Evolutionary conservation across 2,797 vertebrate genomes (phyloP), one percentile per base, ranked within the genome.

Genomic region (Heliangelus exortis): DNA sequence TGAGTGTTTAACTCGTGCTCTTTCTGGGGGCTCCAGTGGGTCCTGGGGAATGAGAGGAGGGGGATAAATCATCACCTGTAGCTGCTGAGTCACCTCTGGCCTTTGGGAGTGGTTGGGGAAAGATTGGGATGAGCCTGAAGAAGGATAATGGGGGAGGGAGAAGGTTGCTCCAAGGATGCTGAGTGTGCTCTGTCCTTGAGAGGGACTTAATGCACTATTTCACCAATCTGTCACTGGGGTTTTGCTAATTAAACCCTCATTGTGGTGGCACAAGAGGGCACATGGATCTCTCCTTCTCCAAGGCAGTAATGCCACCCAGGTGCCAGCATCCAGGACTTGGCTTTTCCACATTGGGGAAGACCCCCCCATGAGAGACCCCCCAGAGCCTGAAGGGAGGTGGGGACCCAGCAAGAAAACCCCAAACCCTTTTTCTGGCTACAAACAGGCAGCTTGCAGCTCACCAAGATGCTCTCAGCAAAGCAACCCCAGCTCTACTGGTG

Each of bases 31-130:
- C 12, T 36, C 28, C 1, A 4, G 5, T 3, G 51, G 16, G 59
- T 16, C 31, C 25, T 21, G 0, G 3, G 0, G 8, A 17, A 14
- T 1, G 23, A 20, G 3, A 2, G 15, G 47, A 43, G 51, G 1
- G 26, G 12, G 25, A 8, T 7, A 13, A 36, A 54, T 9, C 12
- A 0, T 36, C 6, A 0, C 39, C 22, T 0, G 5, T 12, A 11
- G 55, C 71, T 62, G 33, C 63, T 45, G 3, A 1, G 76, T 39
- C 9, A 33, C 62, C 43, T 53, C 69, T 2, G 58, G 34, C 65
- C n/a, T 11, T 29, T 3, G 61, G 31, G 25, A 39, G 8, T 0
- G 16, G 3, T 1, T 9, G 36, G 20, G 50, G 20, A 29, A 54
- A 62, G 48, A 53, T 1, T 25, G 31, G 55, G 51, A 3, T 4